phyloP scores from a whole-genome alignment of 2,888 invertebrate genomes.

The Leucophenga montana region DNA sequence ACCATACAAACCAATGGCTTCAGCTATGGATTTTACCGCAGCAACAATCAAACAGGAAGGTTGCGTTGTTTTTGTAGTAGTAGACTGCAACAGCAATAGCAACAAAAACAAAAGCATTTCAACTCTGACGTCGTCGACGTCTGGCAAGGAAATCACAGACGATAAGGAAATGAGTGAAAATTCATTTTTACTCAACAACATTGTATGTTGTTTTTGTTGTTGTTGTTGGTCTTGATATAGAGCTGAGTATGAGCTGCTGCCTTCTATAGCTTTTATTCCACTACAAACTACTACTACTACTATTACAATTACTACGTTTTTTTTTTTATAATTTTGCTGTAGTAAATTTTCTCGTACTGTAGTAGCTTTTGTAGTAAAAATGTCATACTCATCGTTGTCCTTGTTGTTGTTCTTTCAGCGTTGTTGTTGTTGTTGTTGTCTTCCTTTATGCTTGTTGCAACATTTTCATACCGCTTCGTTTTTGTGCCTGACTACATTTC shows the following conservation, averaged over 20 bases:
- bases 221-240: not conserved
- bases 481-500: conserved; percentile 6
- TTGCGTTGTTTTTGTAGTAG: conserved; percentile 4
- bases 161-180: conserved; percentile 70
- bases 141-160: conserved; percentile 68
- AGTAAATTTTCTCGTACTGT: conserved; percentile 13
- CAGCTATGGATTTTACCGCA: conserved; percentile 11
- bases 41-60: conserved; percentile 19
- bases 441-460: conserved; percentile 5
- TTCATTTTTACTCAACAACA: conserved; percentile 53
- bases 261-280: not conserved
- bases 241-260: not conserved
- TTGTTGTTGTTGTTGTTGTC: conserved; percentile 8
- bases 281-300: conserved; percentile 1
- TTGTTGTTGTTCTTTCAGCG: not conserved
- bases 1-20: no score
- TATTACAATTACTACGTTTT: conserved; percentile 1
- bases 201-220: not conserved
- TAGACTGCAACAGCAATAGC: conserved; percentile 8
- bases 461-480: not conserved
- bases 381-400: conserved; percentile 15
- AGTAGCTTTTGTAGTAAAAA: conserved; percentile 12
- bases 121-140: conserved; percentile 18
- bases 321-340: not conserved
- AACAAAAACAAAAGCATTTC: conserved; percentile 13